Evolutionary conservation across 2,888 invertebrate genomes (phyloP), one percentile per base, ranked within the genome.

Genomic region (Drosophila kuntzei): DNA sequence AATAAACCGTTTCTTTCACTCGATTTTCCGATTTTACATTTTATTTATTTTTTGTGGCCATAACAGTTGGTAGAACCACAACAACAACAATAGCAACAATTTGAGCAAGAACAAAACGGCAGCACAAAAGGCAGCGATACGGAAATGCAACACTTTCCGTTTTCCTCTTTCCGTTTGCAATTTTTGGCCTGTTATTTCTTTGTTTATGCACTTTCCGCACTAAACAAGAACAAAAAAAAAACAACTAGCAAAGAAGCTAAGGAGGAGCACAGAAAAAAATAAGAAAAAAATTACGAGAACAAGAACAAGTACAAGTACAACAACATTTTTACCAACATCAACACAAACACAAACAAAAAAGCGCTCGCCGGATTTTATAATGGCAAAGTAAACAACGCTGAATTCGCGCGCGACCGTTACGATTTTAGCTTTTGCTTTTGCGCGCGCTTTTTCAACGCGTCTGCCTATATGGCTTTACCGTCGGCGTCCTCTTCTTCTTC

Each of bases 71-170:
- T 27, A 9, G n/a, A 32, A 34, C 41, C 55, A 41, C 63, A 59
- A 36, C 18, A 53, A 7, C 29, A 53, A 47, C 43, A 39, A 27
- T 22, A 32, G 20, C 36, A 41, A 50, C 27, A 27, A 11, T 27
- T 22, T 12, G 16, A 43, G 25, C 22, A 63, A 34, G 34, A 51
- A 25, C 16, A 49, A 22, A 27, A 58, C 18, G 22, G 43, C 32
- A 58, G 14, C 25, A 44, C 32, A 37, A 59, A 36, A n/a, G 25
- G 18, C 32, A 67, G 27, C 53, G 63, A 47, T 41, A 47, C 79
- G 85, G 81, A 84, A 82, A 73, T 85, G 86, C 84, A 84, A 84
- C 84, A 84, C 88, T 86, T 85, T 81, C 76, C 85, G 69, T 73
- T 78, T 85, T 72, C 74, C 63, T 57, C 27, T 50, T 71, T 81